These are phyloP conservation scores for Setipinna tenuifilis DNA, from an alignment of 2,797 vertebrate genomes.

Conservation along the genomic window DNA sequence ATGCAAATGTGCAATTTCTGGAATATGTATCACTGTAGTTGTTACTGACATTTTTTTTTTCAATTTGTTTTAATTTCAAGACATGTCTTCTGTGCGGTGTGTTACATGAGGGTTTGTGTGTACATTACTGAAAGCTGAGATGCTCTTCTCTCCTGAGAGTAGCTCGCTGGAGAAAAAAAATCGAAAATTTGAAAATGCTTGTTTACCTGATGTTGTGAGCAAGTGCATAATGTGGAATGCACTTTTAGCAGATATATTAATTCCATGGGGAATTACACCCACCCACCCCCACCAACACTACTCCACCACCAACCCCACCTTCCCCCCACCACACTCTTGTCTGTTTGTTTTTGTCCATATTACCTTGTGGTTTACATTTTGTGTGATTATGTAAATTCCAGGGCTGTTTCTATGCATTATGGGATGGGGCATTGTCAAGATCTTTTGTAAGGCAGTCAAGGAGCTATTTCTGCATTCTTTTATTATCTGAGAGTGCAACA, in stretches of 20 bases:
- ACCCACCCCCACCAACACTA: slow-evolving; percentile 1
- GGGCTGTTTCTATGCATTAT: slow-evolving; percentile 78
- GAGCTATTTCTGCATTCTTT: slow-evolving; percentile 84
- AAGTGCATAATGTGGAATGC: slow-evolving; percentile 65
- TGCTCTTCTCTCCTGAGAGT: slow-evolving; percentile 59
- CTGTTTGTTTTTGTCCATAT: slow-evolving; percentile 77
- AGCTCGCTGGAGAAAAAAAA: slow-evolving; percentile 41
- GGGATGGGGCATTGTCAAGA: slow-evolving; percentile 77
- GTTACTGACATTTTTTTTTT: slow-evolving; percentile 42
- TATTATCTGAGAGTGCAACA: slow-evolving; percentile 84
- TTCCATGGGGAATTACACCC: slow-evolving; percentile 67
- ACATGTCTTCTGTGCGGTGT: slow-evolving; percentile 14
- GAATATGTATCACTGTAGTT: slow-evolving; percentile 59
- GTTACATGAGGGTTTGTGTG: slow-evolving; percentile 42
- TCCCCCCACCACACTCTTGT: slow-evolving; percentile 47
- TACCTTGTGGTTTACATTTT: slow-evolving; percentile 77
- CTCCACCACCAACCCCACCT: slow-evolving; percentile 11
- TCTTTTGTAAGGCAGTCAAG: slow-evolving; percentile 84
- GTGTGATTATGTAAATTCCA: slow-evolving; percentile 78
- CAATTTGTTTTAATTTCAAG: slow-evolving; percentile 25
- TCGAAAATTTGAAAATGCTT: slow-evolving; percentile 61
- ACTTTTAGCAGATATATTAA: slow-evolving; percentile 71
- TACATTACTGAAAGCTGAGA: slow-evolving; percentile 53
- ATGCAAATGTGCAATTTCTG: slow-evolving; percentile 54
- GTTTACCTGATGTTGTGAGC: slow-evolving; percentile 67